Conservation (phyloP, 2,888 invertebrate species). For the Amphipoea lucens region DNA sequence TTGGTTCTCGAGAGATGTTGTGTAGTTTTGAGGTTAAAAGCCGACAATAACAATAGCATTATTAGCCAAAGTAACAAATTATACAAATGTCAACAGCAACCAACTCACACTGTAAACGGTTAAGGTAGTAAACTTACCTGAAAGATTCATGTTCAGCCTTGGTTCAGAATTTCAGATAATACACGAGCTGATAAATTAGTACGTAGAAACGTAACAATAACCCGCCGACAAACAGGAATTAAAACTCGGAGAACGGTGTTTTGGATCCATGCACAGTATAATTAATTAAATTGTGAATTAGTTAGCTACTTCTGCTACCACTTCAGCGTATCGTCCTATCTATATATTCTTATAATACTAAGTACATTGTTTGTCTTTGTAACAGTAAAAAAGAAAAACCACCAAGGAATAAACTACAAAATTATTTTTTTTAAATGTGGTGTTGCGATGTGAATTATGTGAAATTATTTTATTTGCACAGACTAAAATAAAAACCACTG, state of each 20-base stretch:
- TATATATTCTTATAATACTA: neutral
- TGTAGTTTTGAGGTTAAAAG: slow-evolving; percentile 59
- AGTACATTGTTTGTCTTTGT: slow-evolving; percentile 26
- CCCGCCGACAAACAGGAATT: slow-evolving; percentile 7
- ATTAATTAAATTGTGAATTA: neutral
- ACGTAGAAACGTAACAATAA: slow-evolving; percentile 11
- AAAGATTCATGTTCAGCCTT: slow-evolving; percentile 72
- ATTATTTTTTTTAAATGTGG: neutral
- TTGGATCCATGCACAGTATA: neutral
- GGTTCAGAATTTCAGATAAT: neutral
- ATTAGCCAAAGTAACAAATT: neutral
- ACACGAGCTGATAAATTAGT: neutral
- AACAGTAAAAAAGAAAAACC: neutral
- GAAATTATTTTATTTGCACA: neutral
- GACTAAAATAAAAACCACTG: neutral
- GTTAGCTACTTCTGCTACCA: neutral
- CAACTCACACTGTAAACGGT: too few relatives aligned
- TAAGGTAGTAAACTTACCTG: slow-evolving; percentile 63
- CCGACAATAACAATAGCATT: slow-evolving; percentile 54
- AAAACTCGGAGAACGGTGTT: neutral
- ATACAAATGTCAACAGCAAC: neutral
- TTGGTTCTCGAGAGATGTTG: neutral
- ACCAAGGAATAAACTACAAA: slow-evolving; percentile 6
- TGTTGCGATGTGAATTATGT: neutral
- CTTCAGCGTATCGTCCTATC: neutral